A percentile compares a stretch with the other conserved stretches of the same genome.
Evolutionary conservation across 2,888 invertebrate genomes (phyloP).

Genomic region (Halictus quadricinctus): DNA sequence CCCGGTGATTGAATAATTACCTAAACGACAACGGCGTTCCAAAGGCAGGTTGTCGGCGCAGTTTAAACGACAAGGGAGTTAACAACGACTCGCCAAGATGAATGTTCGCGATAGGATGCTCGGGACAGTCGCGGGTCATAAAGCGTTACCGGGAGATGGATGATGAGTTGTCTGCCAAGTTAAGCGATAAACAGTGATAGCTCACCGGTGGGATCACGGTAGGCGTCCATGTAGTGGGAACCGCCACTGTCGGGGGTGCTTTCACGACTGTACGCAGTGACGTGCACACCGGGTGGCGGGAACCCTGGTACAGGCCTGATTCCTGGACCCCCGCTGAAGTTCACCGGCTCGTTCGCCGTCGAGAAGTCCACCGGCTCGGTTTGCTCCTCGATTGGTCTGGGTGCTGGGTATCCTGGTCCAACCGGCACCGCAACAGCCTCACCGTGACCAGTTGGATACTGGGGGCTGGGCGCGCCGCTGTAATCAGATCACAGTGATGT

Average conservation of each 20-base stretch:
- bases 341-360: conserved; percentile 86
- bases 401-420: conserved; percentile 84
- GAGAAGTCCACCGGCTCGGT: conserved; percentile 90
- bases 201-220: conserved; percentile 93
- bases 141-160: conserved; percentile 43
- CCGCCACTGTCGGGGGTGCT: conserved; percentile 95
- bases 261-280: conserved; percentile 89
- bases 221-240: conserved; percentile 94
- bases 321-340: conserved; percentile 84
- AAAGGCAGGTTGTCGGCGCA: neutral
- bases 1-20: neutral
- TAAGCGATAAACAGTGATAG: conserved; percentile 64
- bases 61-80: conserved; percentile 1
- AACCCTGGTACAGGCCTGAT: conserved; percentile 84
- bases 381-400: conserved; percentile 86
- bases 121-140: conserved; percentile 52
- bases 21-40: neutral
- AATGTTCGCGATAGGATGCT: conserved; percentile 22
- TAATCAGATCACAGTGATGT: conserved; percentile 48
- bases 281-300: conserved; percentile 85
- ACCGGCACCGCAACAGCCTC: conserved; percentile 83
- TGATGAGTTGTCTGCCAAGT: conserved; percentile 44
- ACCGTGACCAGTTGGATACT: conserved; percentile 84
- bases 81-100: conserved; percentile 14
- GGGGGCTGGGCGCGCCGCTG: conserved; percentile 85